phyloP scores from a whole-genome alignment of 1,140 invertebrate genomes.

The Apis laboriosa region DNA sequence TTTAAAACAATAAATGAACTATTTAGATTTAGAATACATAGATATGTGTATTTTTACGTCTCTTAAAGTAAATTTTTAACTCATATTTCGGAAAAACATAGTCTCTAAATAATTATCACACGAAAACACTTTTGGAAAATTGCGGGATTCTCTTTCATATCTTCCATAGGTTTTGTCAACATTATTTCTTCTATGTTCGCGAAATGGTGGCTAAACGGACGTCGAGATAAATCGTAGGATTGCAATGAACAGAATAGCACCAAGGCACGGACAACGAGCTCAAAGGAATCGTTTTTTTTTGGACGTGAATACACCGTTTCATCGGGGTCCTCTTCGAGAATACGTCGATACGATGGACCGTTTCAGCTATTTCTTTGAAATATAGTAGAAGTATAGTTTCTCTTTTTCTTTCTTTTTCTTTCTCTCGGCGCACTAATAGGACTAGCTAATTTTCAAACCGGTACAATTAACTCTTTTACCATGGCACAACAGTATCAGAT shows the following conservation, averaged over 20 bases:
- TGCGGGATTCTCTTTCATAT: neutral
- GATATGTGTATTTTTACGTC: too few species aligned
- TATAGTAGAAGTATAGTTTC: neutral
- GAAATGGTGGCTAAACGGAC: neutral
- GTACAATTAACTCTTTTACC: slow-evolving; percentile 18
- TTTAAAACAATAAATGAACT: neutral
- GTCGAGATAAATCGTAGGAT: neutral
- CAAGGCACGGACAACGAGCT: neutral
- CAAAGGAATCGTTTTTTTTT: slow-evolving; percentile 18
- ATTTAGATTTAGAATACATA: neutral
- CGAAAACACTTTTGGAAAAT: neutral
- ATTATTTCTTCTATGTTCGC: neutral
- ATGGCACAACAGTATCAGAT: neutral
- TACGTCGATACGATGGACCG: neutral
- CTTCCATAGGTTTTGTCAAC: neutral
- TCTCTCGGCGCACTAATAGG: too few species aligned
- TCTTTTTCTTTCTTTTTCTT: neutral
- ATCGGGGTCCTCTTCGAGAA: neutral
- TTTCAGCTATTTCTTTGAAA: slow-evolving; percentile 29
- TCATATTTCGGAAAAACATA: neutral
- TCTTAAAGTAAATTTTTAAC: slow-evolving; percentile 1
- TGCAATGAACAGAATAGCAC: neutral
- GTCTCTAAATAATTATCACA: neutral
- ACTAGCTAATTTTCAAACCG: slow-evolving; percentile 1
- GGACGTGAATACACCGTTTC: neutral